These are phyloP conservation scores for Byasa hedistus DNA, from an alignment of 2,888 invertebrate species.

Conservation along the genomic window DNA sequence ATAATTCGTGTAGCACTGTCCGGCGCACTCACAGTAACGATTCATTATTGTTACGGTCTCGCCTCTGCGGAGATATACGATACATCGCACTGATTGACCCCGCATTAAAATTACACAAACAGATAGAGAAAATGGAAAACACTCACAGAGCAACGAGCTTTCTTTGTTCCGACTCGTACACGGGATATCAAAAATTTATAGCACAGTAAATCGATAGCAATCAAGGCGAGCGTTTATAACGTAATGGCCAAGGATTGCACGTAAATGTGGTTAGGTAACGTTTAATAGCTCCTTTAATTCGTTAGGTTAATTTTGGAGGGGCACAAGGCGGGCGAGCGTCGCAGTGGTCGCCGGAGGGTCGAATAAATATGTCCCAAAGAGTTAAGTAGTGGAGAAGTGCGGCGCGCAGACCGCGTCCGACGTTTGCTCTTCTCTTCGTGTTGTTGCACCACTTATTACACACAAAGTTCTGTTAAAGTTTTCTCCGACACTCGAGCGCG, in stretches of 20 bases:
- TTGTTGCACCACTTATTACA: conserved; percentile 81
- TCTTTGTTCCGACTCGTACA: conserved; percentile 70
- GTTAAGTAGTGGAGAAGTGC: conserved; percentile 78
- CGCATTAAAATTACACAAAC: conserved; percentile 79
- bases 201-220: conserved; percentile 59
- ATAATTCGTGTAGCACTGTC: conserved; percentile 81
- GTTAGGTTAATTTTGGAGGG: conserved; percentile 74
- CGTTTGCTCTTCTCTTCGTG: conserved; percentile 80
- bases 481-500: conserved; percentile 76
- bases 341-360: conserved; percentile 77
- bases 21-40: conserved; percentile 70
- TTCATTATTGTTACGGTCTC: conserved; percentile 77
- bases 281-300: conserved; percentile 72
- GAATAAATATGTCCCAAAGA: conserved; percentile 81
- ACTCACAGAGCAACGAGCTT: conserved; percentile 57
- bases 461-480: conserved; percentile 80
- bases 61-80: conserved; percentile 75
- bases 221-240: conserved; percentile 62
- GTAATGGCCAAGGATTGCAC: conserved; percentile 57
- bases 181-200: conserved; percentile 70
- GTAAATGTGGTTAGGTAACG: conserved; percentile 56
- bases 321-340: conserved; percentile 53
- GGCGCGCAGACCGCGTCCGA: conserved; percentile 76
- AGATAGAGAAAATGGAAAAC: conserved; percentile 62
- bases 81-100: conserved; percentile 79